Conservation (phyloP, 2,797 vertebrate genomes). For the Lerista edwardsae region DNA sequence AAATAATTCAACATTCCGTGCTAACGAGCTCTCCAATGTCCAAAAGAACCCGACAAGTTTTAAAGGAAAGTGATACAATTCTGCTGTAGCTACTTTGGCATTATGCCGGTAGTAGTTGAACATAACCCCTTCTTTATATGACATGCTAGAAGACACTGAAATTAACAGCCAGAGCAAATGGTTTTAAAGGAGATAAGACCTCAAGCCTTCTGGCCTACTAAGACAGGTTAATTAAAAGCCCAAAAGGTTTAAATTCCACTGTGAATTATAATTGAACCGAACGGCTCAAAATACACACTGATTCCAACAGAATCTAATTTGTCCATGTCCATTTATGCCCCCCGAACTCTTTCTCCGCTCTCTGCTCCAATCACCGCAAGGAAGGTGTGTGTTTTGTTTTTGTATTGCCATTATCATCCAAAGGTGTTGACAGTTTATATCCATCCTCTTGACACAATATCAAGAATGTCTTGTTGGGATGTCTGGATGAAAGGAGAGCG, state of each 20-base stretch:
- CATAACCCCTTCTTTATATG: background rate
- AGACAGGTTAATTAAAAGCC: slow-evolving; percentile 38
- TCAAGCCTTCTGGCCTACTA: slow-evolving; percentile 3
- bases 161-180: slow-evolving; percentile 5
- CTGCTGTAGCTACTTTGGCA: background rate
- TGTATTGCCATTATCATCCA: background rate
- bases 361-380: background rate
- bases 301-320: slow-evolving; percentile 10
- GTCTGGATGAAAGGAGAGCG: background rate
- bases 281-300: slow-evolving; percentile 17
- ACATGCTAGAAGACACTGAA: slow-evolving; percentile 5
- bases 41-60: background rate
- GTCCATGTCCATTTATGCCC: background rate
- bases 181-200: slow-evolving; percentile 6
- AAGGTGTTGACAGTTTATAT: background rate
- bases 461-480: background rate
- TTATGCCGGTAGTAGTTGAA: background rate
- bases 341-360: background rate
- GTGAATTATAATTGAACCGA: background rate
- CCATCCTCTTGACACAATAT: slow-evolving; percentile 34
- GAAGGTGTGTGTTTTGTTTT: background rate
- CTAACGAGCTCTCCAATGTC: background rate
- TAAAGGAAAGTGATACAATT: slow-evolving; percentile 6
- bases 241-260: background rate
- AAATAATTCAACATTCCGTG: background rate